phyloP scores from a whole-genome alignment of 23 tunicate genomes.

The Diplosoma virens region DNA sequence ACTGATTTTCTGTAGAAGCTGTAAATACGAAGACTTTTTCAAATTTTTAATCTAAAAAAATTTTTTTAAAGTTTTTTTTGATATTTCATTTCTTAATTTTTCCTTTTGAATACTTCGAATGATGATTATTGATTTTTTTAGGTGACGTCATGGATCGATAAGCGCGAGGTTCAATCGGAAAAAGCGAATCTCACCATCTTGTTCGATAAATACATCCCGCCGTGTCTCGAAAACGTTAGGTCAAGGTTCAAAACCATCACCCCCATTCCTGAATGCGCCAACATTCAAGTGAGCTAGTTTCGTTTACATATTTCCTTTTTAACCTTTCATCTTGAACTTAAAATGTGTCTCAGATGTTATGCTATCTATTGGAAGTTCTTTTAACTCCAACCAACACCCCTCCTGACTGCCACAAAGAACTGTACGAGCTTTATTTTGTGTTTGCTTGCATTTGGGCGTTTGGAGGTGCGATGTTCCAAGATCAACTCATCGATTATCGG shows the following conservation, averaged over 20 bases:
- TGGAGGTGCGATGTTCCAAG: constrained; percentile 97
- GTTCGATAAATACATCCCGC: constrained; percentile 95
- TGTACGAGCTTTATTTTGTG: constrained; percentile 95
- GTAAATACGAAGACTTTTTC: no score
- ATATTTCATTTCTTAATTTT: no score
- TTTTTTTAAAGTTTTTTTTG: no score
- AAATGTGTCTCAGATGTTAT: constrained; percentile 51
- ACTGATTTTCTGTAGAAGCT: no score
- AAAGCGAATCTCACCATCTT: constrained; percentile 93
- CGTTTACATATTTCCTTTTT: no score
- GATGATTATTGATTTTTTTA: no score
- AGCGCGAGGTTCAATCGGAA: constrained; percentile 87
- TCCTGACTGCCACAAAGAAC: constrained; percentile 86
- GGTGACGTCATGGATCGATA: constrained; percentile 98
- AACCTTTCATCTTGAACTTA: no score
- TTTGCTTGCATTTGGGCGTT: constrained; percentile 99
- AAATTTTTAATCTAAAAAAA: no score
- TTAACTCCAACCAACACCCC: constrained; percentile 91
- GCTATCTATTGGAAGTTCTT: constrained; percentile 76
- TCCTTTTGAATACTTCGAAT: no score
- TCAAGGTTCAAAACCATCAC: constrained; percentile 89
- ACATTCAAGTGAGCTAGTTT: constrained; percentile 77
- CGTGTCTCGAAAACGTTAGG: constrained; percentile 73
- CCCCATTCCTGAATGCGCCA: constrained; percentile 97
- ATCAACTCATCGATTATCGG: constrained; percentile 95